These are phyloP conservation scores for Prochilodus magdalenae DNA, from an alignment of 2,113 vertebrate species.

Conservation along the genomic window DNA sequence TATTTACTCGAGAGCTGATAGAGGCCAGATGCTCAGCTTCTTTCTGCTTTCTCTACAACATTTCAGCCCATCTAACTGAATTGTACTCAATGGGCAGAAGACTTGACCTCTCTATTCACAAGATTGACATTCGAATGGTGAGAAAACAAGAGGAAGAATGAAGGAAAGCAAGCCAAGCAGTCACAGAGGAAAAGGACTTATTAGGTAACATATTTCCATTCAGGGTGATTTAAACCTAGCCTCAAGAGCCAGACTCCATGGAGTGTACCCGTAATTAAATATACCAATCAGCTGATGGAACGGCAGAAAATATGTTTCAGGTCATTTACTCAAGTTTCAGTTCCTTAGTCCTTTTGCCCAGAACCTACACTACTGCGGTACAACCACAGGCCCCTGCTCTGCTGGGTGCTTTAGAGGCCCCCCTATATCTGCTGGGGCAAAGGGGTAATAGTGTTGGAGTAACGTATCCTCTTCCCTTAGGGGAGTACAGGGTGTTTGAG, in stretches of 20 bases:
- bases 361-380: constrained; percentile 24
- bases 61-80: constrained; percentile 39
- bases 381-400: constrained; percentile 1
- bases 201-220: constrained; percentile 9
- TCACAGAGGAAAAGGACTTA: not conserved
- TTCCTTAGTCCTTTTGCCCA: not conserved
- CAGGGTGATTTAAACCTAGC: constrained; percentile 29
- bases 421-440: constrained; percentile 23
- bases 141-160: not conserved
- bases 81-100: not conserved
- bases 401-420: constrained; percentile 6
- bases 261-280: constrained; percentile 35
- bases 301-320: constrained; percentile 8
- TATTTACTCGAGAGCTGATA: constrained; percentile 71
- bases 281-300: constrained; percentile 42
- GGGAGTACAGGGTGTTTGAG: constrained; percentile 53
- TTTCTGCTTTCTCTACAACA: constrained; percentile 26
- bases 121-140: not conserved
- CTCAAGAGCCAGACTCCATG: constrained; percentile 20
- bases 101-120: constrained; percentile 13
- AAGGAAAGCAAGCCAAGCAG: not conserved
- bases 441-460: constrained; percentile 49
- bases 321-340: constrained; percentile 8
- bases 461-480: constrained; percentile 42
- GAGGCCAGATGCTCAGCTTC: constrained; percentile 71